Percentiles rank a stretch among this genome's conserved stretches.
phyloP scores from a whole-genome alignment of 2,888 invertebrate species.

The Stenotaenia linearis region DNA sequence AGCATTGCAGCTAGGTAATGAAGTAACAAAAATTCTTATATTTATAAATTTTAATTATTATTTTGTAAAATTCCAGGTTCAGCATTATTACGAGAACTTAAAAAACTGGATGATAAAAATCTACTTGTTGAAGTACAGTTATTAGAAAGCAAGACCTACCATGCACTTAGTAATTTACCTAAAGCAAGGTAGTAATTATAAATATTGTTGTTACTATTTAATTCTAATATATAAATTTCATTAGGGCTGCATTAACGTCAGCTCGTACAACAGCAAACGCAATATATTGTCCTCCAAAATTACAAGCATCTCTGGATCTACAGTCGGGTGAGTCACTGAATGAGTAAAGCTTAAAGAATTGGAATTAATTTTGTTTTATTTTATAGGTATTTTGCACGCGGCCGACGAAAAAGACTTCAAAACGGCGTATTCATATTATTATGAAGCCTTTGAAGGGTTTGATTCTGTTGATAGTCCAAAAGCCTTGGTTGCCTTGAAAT shows the following conservation, averaged over 20 bases:
- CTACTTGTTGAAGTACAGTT: constrained; percentile 95
- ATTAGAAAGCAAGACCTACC: constrained; percentile 96
- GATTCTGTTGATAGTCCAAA: constrained; percentile 88
- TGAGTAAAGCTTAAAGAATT: constrained; percentile 26
- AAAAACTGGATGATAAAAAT: constrained; percentile 98
- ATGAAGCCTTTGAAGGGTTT: constrained; percentile 98
- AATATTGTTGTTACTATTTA: not conserved
- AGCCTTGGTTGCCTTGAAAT: constrained; percentile 92
- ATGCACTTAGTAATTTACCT: constrained; percentile 92
- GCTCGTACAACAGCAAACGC: constrained; percentile 99
- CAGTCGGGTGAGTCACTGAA: constrained; percentile 73
- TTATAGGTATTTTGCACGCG: constrained; percentile 78
- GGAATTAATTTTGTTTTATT: not conserved
- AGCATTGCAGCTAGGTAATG: constrained; percentile 66
- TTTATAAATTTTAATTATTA: not conserved
- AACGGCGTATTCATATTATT: constrained; percentile 99
- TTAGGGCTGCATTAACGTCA: constrained; percentile 88
- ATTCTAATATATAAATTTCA: not conserved
- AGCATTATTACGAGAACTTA: constrained; percentile 84
- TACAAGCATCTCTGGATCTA: constrained; percentile 94
- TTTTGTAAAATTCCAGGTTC: constrained; percentile 50
- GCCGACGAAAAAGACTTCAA: constrained; percentile 99
- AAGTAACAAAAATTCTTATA: not conserved
- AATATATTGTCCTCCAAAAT: constrained; percentile 97
- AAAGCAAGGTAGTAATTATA: constrained; percentile 58